phyloP scores from a whole-genome alignment of 2,888 invertebrate genomes.

The Tipula unca region DNA sequence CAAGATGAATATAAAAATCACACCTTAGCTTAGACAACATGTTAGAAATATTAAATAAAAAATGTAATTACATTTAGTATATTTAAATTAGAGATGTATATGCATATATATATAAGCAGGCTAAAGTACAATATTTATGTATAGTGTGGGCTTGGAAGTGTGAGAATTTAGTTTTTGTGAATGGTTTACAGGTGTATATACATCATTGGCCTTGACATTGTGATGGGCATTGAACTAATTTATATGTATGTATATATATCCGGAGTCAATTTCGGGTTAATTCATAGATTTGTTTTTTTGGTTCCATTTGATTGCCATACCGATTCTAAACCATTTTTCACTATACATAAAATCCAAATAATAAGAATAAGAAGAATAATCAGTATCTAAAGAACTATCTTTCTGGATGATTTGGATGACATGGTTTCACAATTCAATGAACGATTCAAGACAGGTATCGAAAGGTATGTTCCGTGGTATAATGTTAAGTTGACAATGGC shows the following conservation, averaged over 20 bases:
- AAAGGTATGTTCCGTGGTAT: too few relatives aligned
- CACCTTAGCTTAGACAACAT: neutral
- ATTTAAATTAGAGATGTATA: slow-evolving; percentile 3
- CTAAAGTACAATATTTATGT: neutral
- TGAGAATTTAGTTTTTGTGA: neutral
- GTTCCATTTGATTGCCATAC: too few relatives aligned
- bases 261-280: neutral
- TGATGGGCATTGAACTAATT: neutral
- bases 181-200: neutral
- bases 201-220: neutral
- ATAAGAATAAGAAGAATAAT: too few relatives aligned
- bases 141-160: neutral
- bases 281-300: too few relatives aligned
- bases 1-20: neutral
- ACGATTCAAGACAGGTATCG: too few relatives aligned
- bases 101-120: too few relatives aligned
- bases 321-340: too few relatives aligned
- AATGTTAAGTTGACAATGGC: too few relatives aligned
- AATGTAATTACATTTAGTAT: neutral
- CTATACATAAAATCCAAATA: too few relatives aligned
- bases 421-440: too few relatives aligned
- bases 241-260: neutral
- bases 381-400: too few relatives aligned
- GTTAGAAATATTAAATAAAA: neutral
- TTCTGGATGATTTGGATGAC: too few relatives aligned